These are phyloP conservation scores for Corythornis vintsioides DNA, from an alignment of 2,113 vertebrate genomes.

Conservation along the genomic window DNA sequence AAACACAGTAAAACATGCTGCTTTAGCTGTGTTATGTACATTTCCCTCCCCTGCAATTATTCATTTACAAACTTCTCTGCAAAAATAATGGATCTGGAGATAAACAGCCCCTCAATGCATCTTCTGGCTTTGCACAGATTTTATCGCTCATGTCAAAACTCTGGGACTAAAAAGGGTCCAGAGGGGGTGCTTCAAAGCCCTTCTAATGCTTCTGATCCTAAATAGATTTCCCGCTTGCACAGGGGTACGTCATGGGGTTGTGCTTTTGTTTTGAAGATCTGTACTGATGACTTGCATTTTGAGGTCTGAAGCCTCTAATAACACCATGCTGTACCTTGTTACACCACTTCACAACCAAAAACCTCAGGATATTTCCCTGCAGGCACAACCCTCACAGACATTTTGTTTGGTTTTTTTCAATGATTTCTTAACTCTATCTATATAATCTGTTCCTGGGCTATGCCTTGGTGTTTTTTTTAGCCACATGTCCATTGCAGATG, in stretches of 20 bases:
- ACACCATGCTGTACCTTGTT: not conserved
- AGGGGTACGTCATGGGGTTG: not conserved
- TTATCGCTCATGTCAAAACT: constrained; percentile 18
- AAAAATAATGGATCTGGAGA: constrained; percentile 38
- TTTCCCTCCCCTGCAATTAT: constrained; percentile 21
- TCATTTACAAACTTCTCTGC: constrained; percentile 54
- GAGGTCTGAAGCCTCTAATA: not conserved
- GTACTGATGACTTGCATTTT: not conserved
- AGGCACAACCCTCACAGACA: not conserved
- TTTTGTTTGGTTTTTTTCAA: not conserved
- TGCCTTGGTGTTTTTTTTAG: constrained; percentile 15
- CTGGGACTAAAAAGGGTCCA: not conserved
- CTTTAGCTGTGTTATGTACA: constrained; percentile 43
- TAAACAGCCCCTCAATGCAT: constrained; percentile 16
- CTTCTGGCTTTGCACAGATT: constrained; percentile 26
- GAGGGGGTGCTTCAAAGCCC: not conserved
- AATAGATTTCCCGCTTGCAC: not conserved
- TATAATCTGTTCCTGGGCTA: not conserved
- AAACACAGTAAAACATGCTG: constrained; percentile 70
- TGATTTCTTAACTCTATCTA: not conserved
- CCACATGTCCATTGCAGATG: not conserved
- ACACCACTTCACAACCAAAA: not conserved
- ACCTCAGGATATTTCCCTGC: not conserved
- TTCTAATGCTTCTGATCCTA: not conserved
- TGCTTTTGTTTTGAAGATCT: not conserved